Base-by-base conservation (phyloP, 2,888 invertebrate genomes). In the Byasa hedistus region DNA sequence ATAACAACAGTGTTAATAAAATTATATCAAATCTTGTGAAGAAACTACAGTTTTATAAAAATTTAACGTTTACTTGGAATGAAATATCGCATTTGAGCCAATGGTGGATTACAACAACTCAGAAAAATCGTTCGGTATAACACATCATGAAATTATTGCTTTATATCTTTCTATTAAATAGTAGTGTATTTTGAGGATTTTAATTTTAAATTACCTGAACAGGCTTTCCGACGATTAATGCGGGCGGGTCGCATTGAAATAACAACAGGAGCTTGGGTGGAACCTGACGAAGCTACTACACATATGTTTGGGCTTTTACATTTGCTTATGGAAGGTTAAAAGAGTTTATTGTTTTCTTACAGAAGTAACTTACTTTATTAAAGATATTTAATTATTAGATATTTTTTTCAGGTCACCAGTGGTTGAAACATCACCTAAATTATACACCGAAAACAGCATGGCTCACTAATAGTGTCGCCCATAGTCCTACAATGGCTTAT, bases 391-490 rank as follows among this genome's bases (percentile, higher is more conserved):
- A 36, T 68, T 24, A 57, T 69, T 44, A 59, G 10, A 48, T 24
- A 44, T 39, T 67, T 69, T 66, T 92, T 89, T 17, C 89, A 96
- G 97, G 97, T 71, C 98, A 98, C 79, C 97, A 97, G 76, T 98
- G 98, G 98, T 82, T 98, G 15, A 95, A 94, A 78, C 93, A 94
- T 65, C 95, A 97, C 83, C 87, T 98, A 52, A 96, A 96, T 73
- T 94, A 96, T 36, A 92, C 92, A n/a, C 97, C 98, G 1, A 94
- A 94, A 76, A 87, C 92, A 2, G 96, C 95, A 39, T 99, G 99
- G 98, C 95, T 98, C 0, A 97, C 99, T 7, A 98, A 98, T 85
- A 98, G 98, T 0, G 98, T 99, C 76, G 97, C 98, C 0, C 98
- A 99, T 80, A 98, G 98, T 19, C 95, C 97, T 17, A 98, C 98